Evolutionary conservation across 2,888 invertebrate genomes (phyloP).

Genomic region (Drosophila peninsularis): DNA sequence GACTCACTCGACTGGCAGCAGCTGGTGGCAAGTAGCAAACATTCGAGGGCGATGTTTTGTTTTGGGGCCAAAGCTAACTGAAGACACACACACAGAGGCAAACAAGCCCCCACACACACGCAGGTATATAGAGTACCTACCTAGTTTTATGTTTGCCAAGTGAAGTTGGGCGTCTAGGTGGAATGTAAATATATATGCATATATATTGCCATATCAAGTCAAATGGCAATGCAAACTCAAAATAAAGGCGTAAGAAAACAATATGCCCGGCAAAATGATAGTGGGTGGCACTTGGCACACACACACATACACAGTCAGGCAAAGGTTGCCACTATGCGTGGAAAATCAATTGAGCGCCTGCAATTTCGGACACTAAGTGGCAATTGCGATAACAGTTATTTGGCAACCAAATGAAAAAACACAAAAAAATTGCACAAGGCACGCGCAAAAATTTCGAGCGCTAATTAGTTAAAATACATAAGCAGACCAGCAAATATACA

Average conservation of each 20-base stretch:
- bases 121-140: constrained; percentile 26
- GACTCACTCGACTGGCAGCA: constrained; percentile 64
- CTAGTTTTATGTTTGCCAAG: constrained; percentile 19
- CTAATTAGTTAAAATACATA: constrained; percentile 54
- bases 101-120: background rate
- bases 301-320: background rate
- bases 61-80: constrained; percentile 49
- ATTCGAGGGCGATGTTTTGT: constrained; percentile 57
- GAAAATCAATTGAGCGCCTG: constrained; percentile 49
- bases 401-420: constrained; percentile 36
- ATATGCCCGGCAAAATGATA: constrained; percentile 21
- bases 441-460: constrained; percentile 42
- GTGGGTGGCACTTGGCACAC: constrained; percentile 40
- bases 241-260: constrained; percentile 12
- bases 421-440: constrained; percentile 53
- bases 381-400: constrained; percentile 35
- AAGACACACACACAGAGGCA: constrained; percentile 14
- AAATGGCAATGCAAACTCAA: constrained; percentile 40
- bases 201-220: constrained; percentile 36
- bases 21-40: constrained; percentile 48
- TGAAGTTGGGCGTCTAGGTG: constrained; percentile 39
- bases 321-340: constrained; percentile 35
- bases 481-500: constrained; percentile 3
- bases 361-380: constrained; percentile 18
- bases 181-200: background rate